Base-by-base conservation (phyloP, 2,113 vertebrate genomes). In the Phrynocephalus versicolor region DNA sequence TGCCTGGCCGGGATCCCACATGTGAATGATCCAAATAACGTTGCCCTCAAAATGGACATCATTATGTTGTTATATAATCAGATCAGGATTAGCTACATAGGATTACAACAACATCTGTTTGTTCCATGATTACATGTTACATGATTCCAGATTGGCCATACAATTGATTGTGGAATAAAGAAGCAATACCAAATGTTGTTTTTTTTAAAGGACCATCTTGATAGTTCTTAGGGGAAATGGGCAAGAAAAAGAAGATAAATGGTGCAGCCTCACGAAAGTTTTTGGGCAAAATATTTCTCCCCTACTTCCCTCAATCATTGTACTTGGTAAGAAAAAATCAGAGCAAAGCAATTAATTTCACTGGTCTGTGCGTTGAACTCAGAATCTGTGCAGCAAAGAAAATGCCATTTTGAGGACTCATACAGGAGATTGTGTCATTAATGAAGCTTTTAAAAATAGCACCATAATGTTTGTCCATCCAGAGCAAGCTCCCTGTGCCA, bases 371-470 rank as follows among this genome's bases (percentile, higher is more conserved):
- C 89, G 78, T 0, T 58, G 18, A 86, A 5, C 45, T 76, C 1
- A 87, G 71, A 89, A 60, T 71, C 73, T 23, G 8, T 57, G 41
- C 55, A 81, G 72, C 6, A 85, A 57, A 77, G 84, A 45, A 21
- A 41, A 84, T 45, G 13, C 73, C 41, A 55, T 69, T 75, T 67
- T 67, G 67, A 15, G 37, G 39, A 51, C 6, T 25, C 55, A 13
- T 72, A 73, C 55, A 72, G 51, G 23, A 23, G 51, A 33, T 1
- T 6, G 33, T 30, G n/a, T 81, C 89, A 45, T 72, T n/a, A 84
- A 21, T 19, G 35, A 90, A 62, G 45, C 25, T 18, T 16, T 3
- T 2, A 2, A 84, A 75, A 10, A 83, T 75, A 21, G 2, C 45
- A 6, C 70, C 70, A n/a, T 82, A 27, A 87, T 25, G 19, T 57